These are phyloP conservation scores for Poeciliopsis paucimaculata DNA, from an alignment of 2,797 vertebrate genomes.

Conservation along the genomic window DNA sequence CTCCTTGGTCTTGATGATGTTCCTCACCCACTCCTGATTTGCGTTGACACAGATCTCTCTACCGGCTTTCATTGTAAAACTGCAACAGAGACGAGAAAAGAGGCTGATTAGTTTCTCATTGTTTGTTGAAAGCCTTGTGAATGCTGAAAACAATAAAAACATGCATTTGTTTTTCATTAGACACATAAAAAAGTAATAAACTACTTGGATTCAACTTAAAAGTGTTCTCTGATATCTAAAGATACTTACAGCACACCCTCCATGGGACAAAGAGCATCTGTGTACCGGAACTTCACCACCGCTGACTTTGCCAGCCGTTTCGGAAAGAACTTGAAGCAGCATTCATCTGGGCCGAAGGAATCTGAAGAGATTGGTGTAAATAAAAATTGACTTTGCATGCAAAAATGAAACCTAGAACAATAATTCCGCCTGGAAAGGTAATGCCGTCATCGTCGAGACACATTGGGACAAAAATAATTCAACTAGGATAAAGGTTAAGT, in stretches of 20 bases:
- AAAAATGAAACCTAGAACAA: not conserved
- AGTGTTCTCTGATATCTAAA: not conserved
- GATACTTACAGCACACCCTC: constrained; percentile 53
- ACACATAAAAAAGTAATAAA: not conserved
- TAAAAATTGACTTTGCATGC: not conserved
- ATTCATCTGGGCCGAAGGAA: constrained; percentile 11
- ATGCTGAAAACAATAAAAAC: not conserved
- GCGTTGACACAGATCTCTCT: not conserved
- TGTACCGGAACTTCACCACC: constrained; percentile 5
- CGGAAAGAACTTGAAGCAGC: not conserved
- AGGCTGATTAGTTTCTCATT: not conserved
- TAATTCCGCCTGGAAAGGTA: too few species aligned
- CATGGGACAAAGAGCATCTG: constrained; percentile 10
- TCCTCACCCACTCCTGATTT: constrained; percentile 6
- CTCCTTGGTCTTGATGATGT: not conserved
- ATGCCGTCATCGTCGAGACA: not conserved
- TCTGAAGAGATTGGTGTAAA: constrained; percentile 6
- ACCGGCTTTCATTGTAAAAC: not conserved
- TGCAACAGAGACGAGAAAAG: constrained; percentile 34
- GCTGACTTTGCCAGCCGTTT: accelerated
- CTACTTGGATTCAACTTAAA: not conserved
- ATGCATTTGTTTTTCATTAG: not conserved
- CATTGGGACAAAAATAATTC: not conserved
- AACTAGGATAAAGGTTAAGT: not conserved
- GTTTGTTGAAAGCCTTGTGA: not conserved